Base-by-base conservation (phyloP, 2,888 invertebrate species). In the Tethea ocularis region DNA sequence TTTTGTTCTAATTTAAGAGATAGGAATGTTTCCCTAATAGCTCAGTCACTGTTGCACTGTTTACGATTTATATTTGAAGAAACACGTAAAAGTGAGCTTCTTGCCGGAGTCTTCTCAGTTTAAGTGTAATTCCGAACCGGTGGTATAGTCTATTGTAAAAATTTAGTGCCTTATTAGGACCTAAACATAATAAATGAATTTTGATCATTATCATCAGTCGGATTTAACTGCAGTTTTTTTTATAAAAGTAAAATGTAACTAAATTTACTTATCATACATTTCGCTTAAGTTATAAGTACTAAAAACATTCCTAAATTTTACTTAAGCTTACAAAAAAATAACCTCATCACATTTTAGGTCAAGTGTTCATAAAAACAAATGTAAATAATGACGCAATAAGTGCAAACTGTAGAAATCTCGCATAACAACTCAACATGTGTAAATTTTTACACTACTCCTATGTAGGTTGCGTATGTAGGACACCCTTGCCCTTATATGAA, bases 381-480 rank as follows among this genome's bases (percentile, higher is more conserved):
- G 51, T 56, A 51, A 13, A 22, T 24, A 20, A 20, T 68, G 57
- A 63, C 57, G 66, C 62, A 68, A 68, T 29, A 8, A 53, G 41
- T 23, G 52, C 62, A 24, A 56, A 54, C 53, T 3, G 20, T 17
- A 41, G n/a, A 17, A 41, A n/a, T 41, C 46, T 46, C 20, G 6
- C 17, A 17, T n/a, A 36, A 33, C 51, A 29, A 22, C 51, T 51
- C 58, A 62, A 65, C 22, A 57, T 57, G 66, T 66, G 66, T 59
- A 60, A 65, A 66, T 71, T 67, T 68, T 65, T 61, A 69, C 66
- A 61, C 63, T 53, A 51, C 4, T 29, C n/a, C 33, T 52, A 58
- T 61, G 41, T 46, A 46, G 41, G 41, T 46, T 46, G 20, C 46
- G 46, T 46, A 46, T 46, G 46, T 46, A 20, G 59, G 57, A 56